Evolutionary conservation across 2,113 vertebrate species (phyloP), one percentile per base, ranked within the genome.

Genomic region (Carassius auratus): DNA sequence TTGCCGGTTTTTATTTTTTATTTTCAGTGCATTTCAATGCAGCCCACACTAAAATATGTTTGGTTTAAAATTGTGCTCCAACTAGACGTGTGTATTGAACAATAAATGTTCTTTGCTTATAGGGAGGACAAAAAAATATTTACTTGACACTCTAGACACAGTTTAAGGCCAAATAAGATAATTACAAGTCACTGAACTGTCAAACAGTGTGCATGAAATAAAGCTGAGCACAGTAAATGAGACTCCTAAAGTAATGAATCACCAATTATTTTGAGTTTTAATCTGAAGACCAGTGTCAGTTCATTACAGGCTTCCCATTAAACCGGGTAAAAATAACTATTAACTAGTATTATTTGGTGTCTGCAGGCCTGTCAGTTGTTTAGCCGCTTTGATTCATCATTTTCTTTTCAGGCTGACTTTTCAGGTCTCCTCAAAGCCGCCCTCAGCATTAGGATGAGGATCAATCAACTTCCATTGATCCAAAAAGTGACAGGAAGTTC

Each of bases 391-490:
- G 77, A 64, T 81, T 86, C 55, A 83, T 57, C 66, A 71, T 55
- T 30, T 73, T 83, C 15, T 48, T 69, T 73, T 75, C 76, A 66
- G 74, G 52, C 59, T 81, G 50, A 79, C 82, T 88, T 86, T 80
- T 88, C 59, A 84, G 78, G 36, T 52, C 59, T 84, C 21, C 64
- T 89, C 82, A 76, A 81, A 81, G 81, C 48, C 50, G 12, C 30
- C 30, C 59, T 64, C 66, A 77, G 77, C 75, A 73, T 83, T 76
- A 33, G 81, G 30, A 64, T 52, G 82, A 15, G 21, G 85, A 86
- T 88, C 89, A 86, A 83, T 88, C 84, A 85, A 1, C 2, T 50
- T 61, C 19, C 36, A 71, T 64, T 33, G 77, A 83, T 82, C 61
- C 82, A 50, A 71, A 73, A 77, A 86, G 76, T 73, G 73, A 69